phyloP scores from a whole-genome alignment of 1,140 invertebrate genomes.

The Rhynchophorus ferrugineus region DNA sequence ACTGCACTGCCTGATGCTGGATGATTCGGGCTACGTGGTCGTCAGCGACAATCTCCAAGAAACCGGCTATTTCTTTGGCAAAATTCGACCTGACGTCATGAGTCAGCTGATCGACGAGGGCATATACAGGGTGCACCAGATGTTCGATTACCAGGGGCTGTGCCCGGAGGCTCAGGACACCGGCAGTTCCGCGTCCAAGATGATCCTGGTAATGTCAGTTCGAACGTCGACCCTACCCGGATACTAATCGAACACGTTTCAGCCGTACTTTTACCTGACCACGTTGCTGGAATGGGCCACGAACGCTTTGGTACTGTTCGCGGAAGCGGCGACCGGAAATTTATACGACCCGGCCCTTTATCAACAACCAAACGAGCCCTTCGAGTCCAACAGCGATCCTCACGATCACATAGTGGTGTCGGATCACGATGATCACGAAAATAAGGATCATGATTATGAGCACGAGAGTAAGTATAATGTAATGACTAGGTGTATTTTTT shows the following conservation, averaged over 20 bases:
- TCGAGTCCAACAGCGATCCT: constrained; percentile 1
- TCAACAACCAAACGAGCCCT: constrained; percentile 7
- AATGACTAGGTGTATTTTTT: background rate
- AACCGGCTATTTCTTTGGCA: constrained; percentile 82
- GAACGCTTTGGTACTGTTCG: constrained; percentile 16
- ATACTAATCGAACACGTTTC: too few species aligned
- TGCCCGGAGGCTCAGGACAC: constrained; percentile 62
- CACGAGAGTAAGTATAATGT: constrained; percentile 25
- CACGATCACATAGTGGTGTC: constrained; percentile 10
- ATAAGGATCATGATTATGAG: constrained; percentile 34
- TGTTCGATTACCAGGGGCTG: constrained; percentile 86
- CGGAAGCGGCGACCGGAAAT: constrained; percentile 16
- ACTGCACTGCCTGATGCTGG: constrained; percentile 77
- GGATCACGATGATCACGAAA: constrained; percentile 11
- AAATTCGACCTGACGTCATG: constrained; percentile 74
- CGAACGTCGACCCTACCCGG: too few species aligned
- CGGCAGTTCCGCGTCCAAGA: constrained; percentile 50
- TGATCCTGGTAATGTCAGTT: constrained; percentile 52
- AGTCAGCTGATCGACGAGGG: constrained; percentile 64
- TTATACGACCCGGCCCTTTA: constrained; percentile 13
- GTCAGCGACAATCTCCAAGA: constrained; percentile 64
- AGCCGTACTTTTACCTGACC: constrained; percentile 25
- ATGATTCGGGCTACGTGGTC: constrained; percentile 83
- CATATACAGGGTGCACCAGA: constrained; percentile 66
- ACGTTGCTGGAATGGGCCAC: constrained; percentile 24